phyloP scores from a whole-genome alignment of 2,797 vertebrate species.

The Crenuchus spilurus region DNA sequence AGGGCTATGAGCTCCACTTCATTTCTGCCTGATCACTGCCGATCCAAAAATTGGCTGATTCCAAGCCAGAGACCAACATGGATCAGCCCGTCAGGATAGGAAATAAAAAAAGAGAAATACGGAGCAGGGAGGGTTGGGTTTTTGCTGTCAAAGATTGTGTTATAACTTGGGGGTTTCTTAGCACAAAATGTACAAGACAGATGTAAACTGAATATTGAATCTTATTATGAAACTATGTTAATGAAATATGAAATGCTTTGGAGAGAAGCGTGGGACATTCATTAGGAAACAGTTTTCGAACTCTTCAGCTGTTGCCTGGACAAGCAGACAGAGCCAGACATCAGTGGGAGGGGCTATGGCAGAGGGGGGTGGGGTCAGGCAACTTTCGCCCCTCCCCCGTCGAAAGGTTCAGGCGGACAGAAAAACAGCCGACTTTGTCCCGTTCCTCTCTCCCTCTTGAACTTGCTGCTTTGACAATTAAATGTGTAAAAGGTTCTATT shows the following conservation, averaged over 20 bases:
- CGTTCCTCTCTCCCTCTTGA: conserved; percentile 53
- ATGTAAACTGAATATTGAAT: conserved; percentile 59
- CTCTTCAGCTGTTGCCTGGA: conserved; percentile 1
- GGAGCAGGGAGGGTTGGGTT: background rate
- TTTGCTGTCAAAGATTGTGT: conserved; percentile 38
- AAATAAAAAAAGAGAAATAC: background rate
- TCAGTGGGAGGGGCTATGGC: conserved; percentile 28
- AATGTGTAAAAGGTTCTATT: conserved; percentile 56
- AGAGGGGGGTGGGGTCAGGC: conserved; percentile 28
- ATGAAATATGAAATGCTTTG: conserved; percentile 42
- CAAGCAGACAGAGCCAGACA: conserved; percentile 1
- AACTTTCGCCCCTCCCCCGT: conserved; percentile 7
- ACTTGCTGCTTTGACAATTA: conserved; percentile 67
- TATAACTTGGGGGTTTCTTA: conserved; percentile 52
- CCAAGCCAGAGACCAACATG: background rate
- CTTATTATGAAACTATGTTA: conserved; percentile 49
- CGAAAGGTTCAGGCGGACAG: conserved; percentile 33
- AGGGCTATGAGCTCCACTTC: background rate
- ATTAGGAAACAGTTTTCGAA: background rate
- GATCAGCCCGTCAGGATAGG: conserved; percentile 3
- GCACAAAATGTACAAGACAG: conserved; percentile 59
- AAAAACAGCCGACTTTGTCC: conserved; percentile 47
- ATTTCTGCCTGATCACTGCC: conserved; percentile 13
- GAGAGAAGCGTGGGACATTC: conserved; percentile 40
- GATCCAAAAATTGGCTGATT: conserved; percentile 11